A percentile compares a stretch with the other conserved stretches of the same genome.
phyloP scores from a whole-genome alignment of 2,888 invertebrate genomes.

The Sycophila texana region DNA sequence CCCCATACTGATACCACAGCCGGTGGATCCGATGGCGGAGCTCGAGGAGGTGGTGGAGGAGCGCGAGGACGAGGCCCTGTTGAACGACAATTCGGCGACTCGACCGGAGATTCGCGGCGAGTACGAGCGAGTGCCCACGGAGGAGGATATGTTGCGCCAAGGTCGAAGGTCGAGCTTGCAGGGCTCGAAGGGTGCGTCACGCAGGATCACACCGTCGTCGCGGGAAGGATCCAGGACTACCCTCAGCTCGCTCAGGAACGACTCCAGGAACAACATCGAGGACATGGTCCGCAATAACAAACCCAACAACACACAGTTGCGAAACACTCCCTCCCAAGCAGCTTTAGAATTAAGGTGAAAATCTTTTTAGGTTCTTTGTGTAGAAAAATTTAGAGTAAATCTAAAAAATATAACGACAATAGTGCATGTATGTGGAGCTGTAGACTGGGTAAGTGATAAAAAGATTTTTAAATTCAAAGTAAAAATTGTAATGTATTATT shows the following conservation, averaged over 20 bases:
- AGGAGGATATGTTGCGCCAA: slow-evolving; percentile 39
- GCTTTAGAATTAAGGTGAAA: slow-evolving; percentile 67
- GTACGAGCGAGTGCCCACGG: slow-evolving; percentile 52
- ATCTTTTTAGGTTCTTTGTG: too few relatives aligned
- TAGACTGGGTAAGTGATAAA: too few relatives aligned
- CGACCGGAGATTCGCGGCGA: not conserved
- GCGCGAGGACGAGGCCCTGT: slow-evolving; percentile 4
- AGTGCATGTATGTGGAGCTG: too few relatives aligned
- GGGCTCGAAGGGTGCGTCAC: slow-evolving; percentile 46
- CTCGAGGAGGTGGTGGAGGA: slow-evolving; percentile 23
- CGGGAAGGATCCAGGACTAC: slow-evolving; percentile 63
- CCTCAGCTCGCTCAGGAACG: slow-evolving; percentile 61
- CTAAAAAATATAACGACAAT: too few relatives aligned
- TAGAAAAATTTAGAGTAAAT: too few relatives aligned
- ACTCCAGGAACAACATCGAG: slow-evolving; percentile 58
- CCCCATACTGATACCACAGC: too few relatives aligned
- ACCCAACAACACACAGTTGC: slow-evolving; percentile 52
- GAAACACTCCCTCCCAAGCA: slow-evolving; percentile 64
- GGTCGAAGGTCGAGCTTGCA: not conserved
- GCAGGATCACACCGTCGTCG: slow-evolving; percentile 58
- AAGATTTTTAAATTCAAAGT: too few relatives aligned
- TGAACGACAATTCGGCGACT: not conserved
- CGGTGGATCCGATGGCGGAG: not conserved
- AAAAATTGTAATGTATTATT: too few relatives aligned
- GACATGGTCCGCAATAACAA: not conserved